A percentile compares a stretch with the other conserved stretches of the same genome.
Evolutionary conservation across 2,888 invertebrate species (phyloP).

Genomic region (Eupithecia tripunctaria): DNA sequence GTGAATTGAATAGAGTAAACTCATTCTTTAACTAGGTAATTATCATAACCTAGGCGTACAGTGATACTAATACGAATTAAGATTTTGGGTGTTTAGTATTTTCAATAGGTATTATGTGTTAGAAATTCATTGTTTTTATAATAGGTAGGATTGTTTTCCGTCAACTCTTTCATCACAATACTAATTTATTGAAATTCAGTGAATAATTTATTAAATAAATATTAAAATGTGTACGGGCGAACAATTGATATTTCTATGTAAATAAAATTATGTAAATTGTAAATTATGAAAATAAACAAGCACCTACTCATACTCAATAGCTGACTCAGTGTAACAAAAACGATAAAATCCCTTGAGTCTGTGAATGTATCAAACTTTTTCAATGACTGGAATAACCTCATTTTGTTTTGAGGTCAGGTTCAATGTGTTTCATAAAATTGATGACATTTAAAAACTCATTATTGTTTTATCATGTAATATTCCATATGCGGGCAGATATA

Average conservation of each 20-base stretch:
- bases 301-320: neutral
- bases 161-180: constrained; percentile 57
- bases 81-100: constrained; percentile 4
- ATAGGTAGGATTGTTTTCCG: constrained; percentile 38
- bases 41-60: constrained; percentile 1
- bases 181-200: constrained; percentile 64
- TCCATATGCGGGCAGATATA: neutral
- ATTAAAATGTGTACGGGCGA: constrained; percentile 22
- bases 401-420: neutral
- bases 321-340: neutral
- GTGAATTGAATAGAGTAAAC: neutral
- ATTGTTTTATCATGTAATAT: neutral
- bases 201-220: constrained; percentile 52
- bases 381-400: neutral
- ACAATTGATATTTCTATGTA: constrained; percentile 33
- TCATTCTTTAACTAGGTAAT: neutral
- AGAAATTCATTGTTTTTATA: neutral
- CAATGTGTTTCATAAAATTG: neutral
- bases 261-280: neutral
- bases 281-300: neutral
- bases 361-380: neutral
- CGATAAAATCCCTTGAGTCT: neutral
- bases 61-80: constrained; percentile 3
- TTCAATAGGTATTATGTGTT: neutral
- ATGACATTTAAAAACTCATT: neutral